Percentiles rank a stretch among this genome's conserved stretches.
phyloP scores from a whole-genome alignment of 1,140 invertebrate species.

The Adoxophyes honmai region DNA sequence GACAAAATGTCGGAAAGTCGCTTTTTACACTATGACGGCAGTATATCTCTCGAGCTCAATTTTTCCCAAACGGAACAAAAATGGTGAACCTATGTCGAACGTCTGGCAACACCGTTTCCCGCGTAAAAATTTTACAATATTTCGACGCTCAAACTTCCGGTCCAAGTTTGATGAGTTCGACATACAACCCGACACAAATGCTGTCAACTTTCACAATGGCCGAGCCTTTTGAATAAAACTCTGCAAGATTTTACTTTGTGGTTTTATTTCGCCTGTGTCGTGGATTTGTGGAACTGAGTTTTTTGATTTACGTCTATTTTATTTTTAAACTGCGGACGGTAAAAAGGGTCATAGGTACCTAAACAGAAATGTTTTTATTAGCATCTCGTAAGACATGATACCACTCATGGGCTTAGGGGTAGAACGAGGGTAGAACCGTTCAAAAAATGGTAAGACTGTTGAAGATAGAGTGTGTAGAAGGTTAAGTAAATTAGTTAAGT shows the following conservation, averaged over 20 bases:
- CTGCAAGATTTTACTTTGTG: conserved; percentile 29
- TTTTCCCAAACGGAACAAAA: neutral
- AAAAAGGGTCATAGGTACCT: no score
- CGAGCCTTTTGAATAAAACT: conserved; percentile 38
- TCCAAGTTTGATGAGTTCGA: conserved; percentile 53
- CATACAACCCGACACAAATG: conserved; percentile 34
- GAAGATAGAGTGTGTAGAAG: no score
- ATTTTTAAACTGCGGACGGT: no score
- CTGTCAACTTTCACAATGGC: conserved; percentile 38
- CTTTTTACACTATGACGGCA: no score
- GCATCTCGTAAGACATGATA: no score
- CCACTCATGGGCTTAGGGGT: no score
- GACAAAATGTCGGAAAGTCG: no score
- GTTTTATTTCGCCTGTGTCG: neutral
- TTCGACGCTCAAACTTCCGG: conserved; percentile 10
- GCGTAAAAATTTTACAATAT: conserved; percentile 4
- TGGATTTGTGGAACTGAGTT: neutral
- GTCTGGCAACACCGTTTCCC: neutral
- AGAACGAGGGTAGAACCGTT: no score
- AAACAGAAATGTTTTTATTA: no score
- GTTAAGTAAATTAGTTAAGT: no score
- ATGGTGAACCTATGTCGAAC: neutral
- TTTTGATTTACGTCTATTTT: neutral
- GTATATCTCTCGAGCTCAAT: neutral
- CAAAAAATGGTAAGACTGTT: no score